These are phyloP conservation scores for Pelusios castaneus DNA, from an alignment of 2,113 vertebrate genomes.

Conservation along the genomic window DNA sequence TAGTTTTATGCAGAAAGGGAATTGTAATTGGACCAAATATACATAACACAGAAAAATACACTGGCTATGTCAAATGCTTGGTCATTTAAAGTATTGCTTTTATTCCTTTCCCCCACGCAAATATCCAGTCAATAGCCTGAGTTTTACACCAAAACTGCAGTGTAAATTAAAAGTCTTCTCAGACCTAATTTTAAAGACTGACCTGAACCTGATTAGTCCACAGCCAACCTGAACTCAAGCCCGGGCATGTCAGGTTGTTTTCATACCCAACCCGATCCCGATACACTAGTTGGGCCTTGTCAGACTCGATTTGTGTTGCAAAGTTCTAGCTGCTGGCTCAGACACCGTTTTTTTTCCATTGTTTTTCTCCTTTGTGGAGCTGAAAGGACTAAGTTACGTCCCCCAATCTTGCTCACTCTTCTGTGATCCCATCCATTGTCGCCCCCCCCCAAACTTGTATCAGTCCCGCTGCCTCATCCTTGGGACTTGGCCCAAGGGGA, in stretches of 20 bases:
- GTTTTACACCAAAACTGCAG: neutral
- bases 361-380: neutral
- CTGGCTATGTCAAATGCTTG: neutral
- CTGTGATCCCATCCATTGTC: neutral
- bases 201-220: neutral
- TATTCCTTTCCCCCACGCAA: neutral
- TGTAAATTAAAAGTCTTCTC: neutral
- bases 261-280: neutral
- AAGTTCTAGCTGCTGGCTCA: neutral
- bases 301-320: neutral
- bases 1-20: neutral
- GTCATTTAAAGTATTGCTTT: neutral
- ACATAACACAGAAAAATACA: neutral
- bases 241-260: neutral
- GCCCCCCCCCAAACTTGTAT: neutral
- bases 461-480: neutral
- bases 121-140: neutral
- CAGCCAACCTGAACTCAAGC: neutral
- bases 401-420: neutral
- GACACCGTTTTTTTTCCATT: neutral
- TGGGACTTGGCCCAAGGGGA: neutral
- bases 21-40: neutral
- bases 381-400: neutral
- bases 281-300: neutral
- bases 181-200: neutral